Percentiles rank a stretch among this genome's conserved stretches.
Evolutionary conservation across 2,113 vertebrate species (phyloP).

Genomic region (Etheostoma cragini): DNA sequence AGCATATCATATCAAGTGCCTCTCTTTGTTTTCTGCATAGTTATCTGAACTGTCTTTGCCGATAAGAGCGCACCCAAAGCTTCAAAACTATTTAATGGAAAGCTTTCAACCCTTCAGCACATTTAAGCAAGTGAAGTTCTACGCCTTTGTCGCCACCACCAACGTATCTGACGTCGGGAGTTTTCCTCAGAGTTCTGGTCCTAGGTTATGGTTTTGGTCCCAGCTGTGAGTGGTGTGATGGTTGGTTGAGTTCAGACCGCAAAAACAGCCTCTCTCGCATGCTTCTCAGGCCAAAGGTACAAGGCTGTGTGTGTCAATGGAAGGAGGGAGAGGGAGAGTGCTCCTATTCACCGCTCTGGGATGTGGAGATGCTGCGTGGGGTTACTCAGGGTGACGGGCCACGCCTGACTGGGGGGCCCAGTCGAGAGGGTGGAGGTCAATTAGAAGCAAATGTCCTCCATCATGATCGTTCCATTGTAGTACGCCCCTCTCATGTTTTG

Average conservation of each 20-base stretch:
- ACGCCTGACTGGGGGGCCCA: conserved; percentile 54
- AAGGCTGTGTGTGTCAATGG: conserved; percentile 51
- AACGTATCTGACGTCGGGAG: conserved; percentile 25
- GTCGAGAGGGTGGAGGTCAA: conserved; percentile 65
- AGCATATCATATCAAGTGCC: conserved; percentile 13
- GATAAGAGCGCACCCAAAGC: background rate
- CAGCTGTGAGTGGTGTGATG: conserved; percentile 79
- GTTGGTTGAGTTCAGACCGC: conserved; percentile 76
- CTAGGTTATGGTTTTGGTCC: conserved; percentile 60
- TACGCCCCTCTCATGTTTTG: conserved; percentile 56
- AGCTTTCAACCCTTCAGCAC: conserved; percentile 43
- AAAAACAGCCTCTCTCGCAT: conserved; percentile 68
- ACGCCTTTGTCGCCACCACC: conserved; percentile 32
- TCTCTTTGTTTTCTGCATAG: conserved; percentile 11
- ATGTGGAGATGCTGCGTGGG: conserved; percentile 63
- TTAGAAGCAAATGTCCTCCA: conserved; percentile 77
- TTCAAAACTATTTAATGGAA: background rate
- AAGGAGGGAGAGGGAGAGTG: conserved; percentile 33
- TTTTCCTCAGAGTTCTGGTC: conserved; percentile 50
- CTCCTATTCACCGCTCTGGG: conserved; percentile 44
- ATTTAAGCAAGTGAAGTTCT: conserved; percentile 19
- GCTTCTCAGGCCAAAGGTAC: conserved; percentile 65
- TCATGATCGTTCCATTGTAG: conserved; percentile 59
- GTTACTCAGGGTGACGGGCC: conserved; percentile 55
- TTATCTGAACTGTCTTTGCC: background rate